Evolutionary conservation across 37 sponge, comb jelly and placozoan genomes (phyloP).

Genomic region (Dysidea cf. avara): DNA sequence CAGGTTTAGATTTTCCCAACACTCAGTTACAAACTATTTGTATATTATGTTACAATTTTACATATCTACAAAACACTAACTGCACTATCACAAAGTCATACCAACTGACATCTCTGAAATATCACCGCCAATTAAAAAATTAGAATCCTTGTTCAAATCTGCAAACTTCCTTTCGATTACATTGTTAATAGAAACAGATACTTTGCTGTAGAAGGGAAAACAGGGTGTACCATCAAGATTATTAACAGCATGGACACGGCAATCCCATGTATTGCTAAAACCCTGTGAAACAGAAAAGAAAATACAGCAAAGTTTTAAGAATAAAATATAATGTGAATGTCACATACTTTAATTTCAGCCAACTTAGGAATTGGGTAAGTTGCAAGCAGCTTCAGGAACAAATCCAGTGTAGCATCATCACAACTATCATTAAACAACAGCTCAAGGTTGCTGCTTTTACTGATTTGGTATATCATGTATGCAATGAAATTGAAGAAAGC

Average conservation of each 20-base stretch:
- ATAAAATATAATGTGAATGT: too few species aligned
- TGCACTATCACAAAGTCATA: too few species aligned
- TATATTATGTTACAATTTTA: too few species aligned
- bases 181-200: slow-evolving; percentile 32
- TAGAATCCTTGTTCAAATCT: slow-evolving; percentile 41
- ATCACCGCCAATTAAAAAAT: slow-evolving; percentile 8
- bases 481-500: slow-evolving; percentile 71
- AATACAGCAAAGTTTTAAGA: neutral
- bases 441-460: slow-evolving; percentile 65
- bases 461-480: slow-evolving; percentile 70
- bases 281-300: neutral
- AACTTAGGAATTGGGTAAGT: slow-evolving; percentile 53
- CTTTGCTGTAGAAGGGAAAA: slow-evolving; percentile 69
- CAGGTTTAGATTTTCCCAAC: too few species aligned
- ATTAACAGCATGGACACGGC: neutral
- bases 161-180: slow-evolving; percentile 52
- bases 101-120: neutral
- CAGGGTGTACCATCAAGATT: slow-evolving; percentile 3
- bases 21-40: too few species aligned
- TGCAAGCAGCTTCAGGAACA: slow-evolving; percentile 53
- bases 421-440: slow-evolving; percentile 26
- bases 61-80: too few species aligned
- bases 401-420: slow-evolving; percentile 7
- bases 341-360: slow-evolving; percentile 61
- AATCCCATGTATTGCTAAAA: slow-evolving; percentile 28